These are phyloP conservation scores for Hucho hucho DNA, from an alignment of 2,113 vertebrate species.

Conservation along the genomic window DNA sequence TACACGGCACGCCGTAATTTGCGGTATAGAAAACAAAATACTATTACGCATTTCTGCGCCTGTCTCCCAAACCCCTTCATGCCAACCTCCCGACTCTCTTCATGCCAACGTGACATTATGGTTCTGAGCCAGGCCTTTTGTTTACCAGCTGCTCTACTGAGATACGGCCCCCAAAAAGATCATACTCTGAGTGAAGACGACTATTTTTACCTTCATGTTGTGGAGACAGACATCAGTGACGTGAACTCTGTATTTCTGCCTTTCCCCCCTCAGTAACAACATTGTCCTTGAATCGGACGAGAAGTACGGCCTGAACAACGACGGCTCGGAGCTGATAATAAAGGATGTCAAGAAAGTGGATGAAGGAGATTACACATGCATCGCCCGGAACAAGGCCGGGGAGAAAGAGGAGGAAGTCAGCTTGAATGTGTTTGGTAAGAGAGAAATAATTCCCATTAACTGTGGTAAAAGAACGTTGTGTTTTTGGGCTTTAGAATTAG, in stretches of 20 bases:
- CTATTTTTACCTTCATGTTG: constrained; percentile 16
- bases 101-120: too few relatives aligned
- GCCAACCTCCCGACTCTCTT: too few relatives aligned
- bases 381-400: constrained; percentile 94
- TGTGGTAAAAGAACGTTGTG: not conserved
- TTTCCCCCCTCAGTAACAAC: constrained; percentile 75
- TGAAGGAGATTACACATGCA: constrained; percentile 92
- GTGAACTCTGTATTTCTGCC: constrained; percentile 16
- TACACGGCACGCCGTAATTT: too few relatives aligned
- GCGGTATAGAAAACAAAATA: too few relatives aligned
- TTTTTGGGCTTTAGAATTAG: constrained; percentile 19
- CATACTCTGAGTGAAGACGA: constrained; percentile 18
- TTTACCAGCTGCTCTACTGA: constrained; percentile 3
- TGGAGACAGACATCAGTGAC: constrained; percentile 4
- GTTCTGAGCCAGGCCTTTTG: too few relatives aligned
- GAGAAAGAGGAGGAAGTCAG: constrained; percentile 85
- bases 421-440: constrained; percentile 94
- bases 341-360: constrained; percentile 87
- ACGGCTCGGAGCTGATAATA: constrained; percentile 88
- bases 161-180: constrained; percentile 20
- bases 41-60: too few relatives aligned
- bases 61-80: too few relatives aligned
- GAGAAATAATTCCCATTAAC: constrained; percentile 23
- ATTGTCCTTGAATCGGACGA: constrained; percentile 81
- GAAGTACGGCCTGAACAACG: constrained; percentile 87